phyloP scores from a whole-genome alignment of 2,113 vertebrate species.

The Axis porcinus region DNA sequence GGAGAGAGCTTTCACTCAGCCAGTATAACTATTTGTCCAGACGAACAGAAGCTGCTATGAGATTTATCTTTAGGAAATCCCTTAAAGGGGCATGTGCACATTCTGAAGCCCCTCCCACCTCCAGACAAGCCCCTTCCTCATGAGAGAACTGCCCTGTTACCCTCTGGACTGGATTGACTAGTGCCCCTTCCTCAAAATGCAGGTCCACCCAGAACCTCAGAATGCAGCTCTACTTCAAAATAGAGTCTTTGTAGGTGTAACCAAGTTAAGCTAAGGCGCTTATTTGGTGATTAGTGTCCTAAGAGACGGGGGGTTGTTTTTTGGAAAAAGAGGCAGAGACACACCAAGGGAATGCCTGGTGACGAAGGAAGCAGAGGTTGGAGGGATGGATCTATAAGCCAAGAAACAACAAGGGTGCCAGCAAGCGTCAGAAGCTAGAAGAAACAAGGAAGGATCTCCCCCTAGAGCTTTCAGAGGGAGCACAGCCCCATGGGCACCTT shows the following conservation, averaged over 20 bases:
- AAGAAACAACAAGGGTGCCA: background rate
- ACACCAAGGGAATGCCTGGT: rapidly evolving
- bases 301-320: no score
- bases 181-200: background rate
- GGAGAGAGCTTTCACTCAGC: background rate
- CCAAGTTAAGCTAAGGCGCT: background rate
- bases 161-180: background rate
- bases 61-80: background rate
- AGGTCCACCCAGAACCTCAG: background rate
- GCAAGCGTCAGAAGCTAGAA: background rate
- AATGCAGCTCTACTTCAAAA: background rate
- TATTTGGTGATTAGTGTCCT: background rate
- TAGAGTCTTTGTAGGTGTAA: background rate
- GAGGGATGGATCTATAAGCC: background rate
- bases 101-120: background rate
- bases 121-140: background rate
- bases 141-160: background rate
- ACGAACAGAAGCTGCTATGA: background rate
- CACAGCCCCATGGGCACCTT: background rate
- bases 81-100: background rate
- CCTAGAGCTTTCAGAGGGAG: no score
- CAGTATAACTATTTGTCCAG: background rate
- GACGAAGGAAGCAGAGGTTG: background rate
- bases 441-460: background rate
- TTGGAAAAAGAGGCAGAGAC: background rate